Percentiles rank a stretch among this genome's conserved stretches.
These are phyloP conservation scores for Phrynosoma blainvillii DNA, from an alignment of 2,113 vertebrate genomes.

Conservation along the genomic window DNA sequence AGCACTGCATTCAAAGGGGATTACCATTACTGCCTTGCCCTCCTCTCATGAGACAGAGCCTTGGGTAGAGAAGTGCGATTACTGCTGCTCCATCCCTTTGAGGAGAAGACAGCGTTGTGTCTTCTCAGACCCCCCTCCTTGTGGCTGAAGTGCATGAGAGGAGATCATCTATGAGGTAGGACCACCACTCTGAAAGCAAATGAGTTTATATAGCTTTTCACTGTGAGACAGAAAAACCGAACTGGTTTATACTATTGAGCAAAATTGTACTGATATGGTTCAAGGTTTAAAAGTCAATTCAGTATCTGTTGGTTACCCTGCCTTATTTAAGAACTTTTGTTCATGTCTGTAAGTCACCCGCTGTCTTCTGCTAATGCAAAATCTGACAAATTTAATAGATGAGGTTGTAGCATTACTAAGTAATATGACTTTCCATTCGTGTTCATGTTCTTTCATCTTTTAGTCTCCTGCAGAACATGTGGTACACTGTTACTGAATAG, in stretches of 20 bases:
- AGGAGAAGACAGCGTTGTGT: not conserved
- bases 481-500: not conserved
- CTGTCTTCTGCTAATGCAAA: not conserved
- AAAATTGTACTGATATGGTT: not conserved
- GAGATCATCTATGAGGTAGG: slow-evolving; percentile 31
- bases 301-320: not conserved
- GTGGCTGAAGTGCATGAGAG: not conserved
- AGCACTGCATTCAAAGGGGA: not conserved
- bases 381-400: not conserved
- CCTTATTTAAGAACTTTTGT: not conserved
- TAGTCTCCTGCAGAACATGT: not conserved
- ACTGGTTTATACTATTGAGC: not conserved
- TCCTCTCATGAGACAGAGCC: not conserved
- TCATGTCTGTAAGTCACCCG: not conserved
- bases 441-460: not conserved
- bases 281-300: not conserved
- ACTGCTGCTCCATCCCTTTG: not conserved
- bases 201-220: not conserved
- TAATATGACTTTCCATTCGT: not conserved
- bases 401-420: not conserved
- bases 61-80: slow-evolving; percentile 3
- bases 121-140: not conserved
- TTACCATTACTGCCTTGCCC: not conserved
- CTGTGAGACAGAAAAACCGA: not conserved
- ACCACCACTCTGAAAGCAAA: not conserved